Percentiles rank a stretch among this genome's conserved stretches.
Evolutionary conservation across 2,888 invertebrate genomes (phyloP).

Genomic region (Drosophila buzzatii): DNA sequence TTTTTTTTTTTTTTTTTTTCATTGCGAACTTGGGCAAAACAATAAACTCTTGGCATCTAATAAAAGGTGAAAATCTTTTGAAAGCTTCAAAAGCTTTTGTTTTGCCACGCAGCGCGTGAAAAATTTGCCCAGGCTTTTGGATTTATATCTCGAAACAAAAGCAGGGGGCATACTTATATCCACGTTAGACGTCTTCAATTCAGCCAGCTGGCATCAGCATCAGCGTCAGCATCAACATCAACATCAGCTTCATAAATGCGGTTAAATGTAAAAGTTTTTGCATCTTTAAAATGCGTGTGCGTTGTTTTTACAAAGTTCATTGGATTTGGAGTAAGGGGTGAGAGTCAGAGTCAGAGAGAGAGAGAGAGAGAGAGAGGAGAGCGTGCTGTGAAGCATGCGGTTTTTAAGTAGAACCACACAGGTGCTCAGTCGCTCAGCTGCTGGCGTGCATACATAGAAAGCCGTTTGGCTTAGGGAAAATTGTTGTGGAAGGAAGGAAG

Average conservation of each 20-base stretch:
- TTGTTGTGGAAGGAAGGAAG: background rate
- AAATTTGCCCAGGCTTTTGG: conserved; percentile 45
- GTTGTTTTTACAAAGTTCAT: conserved; percentile 69
- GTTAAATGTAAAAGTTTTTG: conserved; percentile 80
- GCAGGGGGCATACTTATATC: conserved; percentile 5
- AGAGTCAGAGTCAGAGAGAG: background rate
- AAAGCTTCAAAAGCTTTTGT: conserved; percentile 74
- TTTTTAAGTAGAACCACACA: conserved; percentile 24
- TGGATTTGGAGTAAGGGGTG: conserved; percentile 26
- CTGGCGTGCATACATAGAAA: conserved; percentile 35
- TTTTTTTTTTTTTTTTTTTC: conserved; percentile 23
- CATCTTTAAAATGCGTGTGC: conserved; percentile 64
- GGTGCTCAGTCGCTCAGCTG: conserved; percentile 30
- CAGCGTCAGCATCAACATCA: conserved; percentile 26
- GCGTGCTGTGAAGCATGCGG: background rate
- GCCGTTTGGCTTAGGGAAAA: conserved; percentile 17
- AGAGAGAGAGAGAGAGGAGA: background rate
- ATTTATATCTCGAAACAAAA: conserved; percentile 14
- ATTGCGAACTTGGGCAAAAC: conserved; percentile 72
- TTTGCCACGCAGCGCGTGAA: conserved; percentile 32
- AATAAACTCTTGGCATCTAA: conserved; percentile 81
- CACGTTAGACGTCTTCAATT: conserved; percentile 20
- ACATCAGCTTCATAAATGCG: conserved; percentile 75
- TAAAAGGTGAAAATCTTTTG: conserved; percentile 80
- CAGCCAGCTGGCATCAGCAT: conserved; percentile 49